phyloP scores from a whole-genome alignment of 2,797 vertebrate species.

The Esox lucius region DNA sequence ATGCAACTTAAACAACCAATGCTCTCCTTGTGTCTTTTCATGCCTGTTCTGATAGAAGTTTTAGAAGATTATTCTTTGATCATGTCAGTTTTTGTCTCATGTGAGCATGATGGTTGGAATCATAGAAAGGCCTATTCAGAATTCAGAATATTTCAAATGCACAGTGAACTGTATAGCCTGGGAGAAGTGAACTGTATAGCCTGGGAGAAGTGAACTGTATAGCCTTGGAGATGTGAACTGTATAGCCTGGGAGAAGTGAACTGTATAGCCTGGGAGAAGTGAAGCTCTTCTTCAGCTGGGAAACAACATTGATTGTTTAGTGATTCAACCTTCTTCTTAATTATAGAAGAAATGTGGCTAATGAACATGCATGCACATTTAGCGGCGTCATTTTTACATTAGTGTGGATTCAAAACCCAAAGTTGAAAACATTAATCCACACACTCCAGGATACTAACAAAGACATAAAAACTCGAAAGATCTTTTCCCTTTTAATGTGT shows the following conservation, averaged over 20 bases:
- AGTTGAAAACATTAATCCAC: not conserved
- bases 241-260: too few relatives aligned
- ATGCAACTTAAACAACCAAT: slow-evolving; percentile 11
- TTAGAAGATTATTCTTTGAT: not conserved
- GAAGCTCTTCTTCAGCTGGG: not conserved
- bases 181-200: too few relatives aligned
- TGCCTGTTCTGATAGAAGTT: not conserved
- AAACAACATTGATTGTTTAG: slow-evolving; percentile 2
- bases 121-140: not conserved
- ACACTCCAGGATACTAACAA: not conserved
- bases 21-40: slow-evolving; percentile 4
- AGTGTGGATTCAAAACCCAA: not conserved
- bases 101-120: slow-evolving; percentile 2
- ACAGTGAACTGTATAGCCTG: not conserved
- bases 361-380: not conserved
- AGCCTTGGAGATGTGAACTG: too few relatives aligned
- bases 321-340: not conserved
- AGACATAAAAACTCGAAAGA: not conserved
- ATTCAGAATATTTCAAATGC: not conserved
- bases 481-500: too few relatives aligned
- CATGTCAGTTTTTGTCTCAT: slow-evolving; percentile 3
- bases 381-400: not conserved
- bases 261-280: not conserved
- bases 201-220: not conserved
- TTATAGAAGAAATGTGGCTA: not conserved